phyloP scores from a whole-genome alignment of 2,797 vertebrate species.

The Amblyopsis hoosieri region DNA sequence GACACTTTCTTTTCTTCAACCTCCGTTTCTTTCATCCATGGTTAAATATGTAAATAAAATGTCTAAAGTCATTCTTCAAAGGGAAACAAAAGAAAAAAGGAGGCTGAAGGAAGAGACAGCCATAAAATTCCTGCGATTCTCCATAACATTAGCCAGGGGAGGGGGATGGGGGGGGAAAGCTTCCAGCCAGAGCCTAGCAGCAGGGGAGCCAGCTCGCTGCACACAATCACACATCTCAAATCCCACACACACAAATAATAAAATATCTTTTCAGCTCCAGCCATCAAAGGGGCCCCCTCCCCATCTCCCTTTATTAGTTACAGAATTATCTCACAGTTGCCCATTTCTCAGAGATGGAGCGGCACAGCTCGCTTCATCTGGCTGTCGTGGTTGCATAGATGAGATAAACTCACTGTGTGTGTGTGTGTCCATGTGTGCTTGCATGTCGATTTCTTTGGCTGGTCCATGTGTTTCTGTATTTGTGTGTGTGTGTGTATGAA shows the following conservation, averaged over 20 bases:
- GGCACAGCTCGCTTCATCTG: slow-evolving; percentile 54
- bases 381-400: slow-evolving; percentile 70
- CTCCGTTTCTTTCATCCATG: slow-evolving; percentile 95
- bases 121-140: slow-evolving; percentile 99
- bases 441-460: slow-evolving; percentile 31
- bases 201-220: slow-evolving; percentile 87
- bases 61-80: slow-evolving; percentile 99
- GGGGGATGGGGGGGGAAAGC: slow-evolving; percentile 87
- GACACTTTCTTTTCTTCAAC: slow-evolving; percentile 86
- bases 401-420: slow-evolving; percentile 70
- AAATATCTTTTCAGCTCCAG: slow-evolving; percentile 97
- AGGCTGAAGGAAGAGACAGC: slow-evolving; percentile 93
- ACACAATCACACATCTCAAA: slow-evolving; percentile 92
- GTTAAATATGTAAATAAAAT: slow-evolving; percentile 99
- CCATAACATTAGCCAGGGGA: slow-evolving; percentile 98
- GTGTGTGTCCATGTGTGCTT: slow-evolving; percentile 36
- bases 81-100: slow-evolving; percentile 98
- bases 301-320: slow-evolving; percentile 87
- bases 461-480: slow-evolving; percentile 21
- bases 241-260: slow-evolving; percentile 91
- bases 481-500: slow-evolving; percentile 39
- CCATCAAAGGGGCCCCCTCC: slow-evolving; percentile 85
- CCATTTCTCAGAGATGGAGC: slow-evolving; percentile 85
- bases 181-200: slow-evolving; percentile 91
- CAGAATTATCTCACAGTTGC: slow-evolving; percentile 93